phyloP scores from a whole-genome alignment of 2,113 vertebrate species.

The Pomatorhinus ruficollis region DNA sequence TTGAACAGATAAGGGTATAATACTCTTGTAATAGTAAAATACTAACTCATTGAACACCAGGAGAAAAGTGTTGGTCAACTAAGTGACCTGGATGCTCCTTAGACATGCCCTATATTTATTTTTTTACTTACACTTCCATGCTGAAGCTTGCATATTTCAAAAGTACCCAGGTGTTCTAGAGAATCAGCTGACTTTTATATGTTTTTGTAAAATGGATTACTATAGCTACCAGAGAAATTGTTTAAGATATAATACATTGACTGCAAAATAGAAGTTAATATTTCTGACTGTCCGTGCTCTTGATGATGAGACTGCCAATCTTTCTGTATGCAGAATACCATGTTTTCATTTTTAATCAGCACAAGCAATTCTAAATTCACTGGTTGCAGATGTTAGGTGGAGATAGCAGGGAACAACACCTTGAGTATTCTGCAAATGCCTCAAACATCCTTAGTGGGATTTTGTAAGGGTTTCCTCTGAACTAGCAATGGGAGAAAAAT shows the following conservation, averaged over 20 bases:
- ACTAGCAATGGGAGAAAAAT: neutral
- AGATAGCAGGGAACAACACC: neutral
- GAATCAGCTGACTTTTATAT: neutral
- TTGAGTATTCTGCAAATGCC: neutral
- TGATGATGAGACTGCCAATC: neutral
- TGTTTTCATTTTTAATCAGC: neutral
- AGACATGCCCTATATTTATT: neutral
- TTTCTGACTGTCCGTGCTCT: neutral
- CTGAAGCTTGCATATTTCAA: neutral
- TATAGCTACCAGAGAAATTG: neutral
- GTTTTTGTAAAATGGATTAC: neutral
- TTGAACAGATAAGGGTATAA: neutral
- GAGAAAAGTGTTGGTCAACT: neutral
- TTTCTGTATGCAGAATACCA: neutral
- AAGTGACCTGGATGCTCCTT: neutral
- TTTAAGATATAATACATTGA: neutral
- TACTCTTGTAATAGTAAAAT: neutral
- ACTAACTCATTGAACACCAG: neutral
- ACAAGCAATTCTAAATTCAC: neutral
- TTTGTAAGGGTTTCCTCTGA: neutral
- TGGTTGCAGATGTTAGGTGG: neutral
- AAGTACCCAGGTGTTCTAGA: neutral
- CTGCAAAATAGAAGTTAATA: neutral
- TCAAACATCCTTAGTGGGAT: neutral
- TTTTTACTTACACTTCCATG: neutral